Base-by-base conservation (phyloP, 2,797 vertebrate species). In the Scomberomorus guttatus region DNA sequence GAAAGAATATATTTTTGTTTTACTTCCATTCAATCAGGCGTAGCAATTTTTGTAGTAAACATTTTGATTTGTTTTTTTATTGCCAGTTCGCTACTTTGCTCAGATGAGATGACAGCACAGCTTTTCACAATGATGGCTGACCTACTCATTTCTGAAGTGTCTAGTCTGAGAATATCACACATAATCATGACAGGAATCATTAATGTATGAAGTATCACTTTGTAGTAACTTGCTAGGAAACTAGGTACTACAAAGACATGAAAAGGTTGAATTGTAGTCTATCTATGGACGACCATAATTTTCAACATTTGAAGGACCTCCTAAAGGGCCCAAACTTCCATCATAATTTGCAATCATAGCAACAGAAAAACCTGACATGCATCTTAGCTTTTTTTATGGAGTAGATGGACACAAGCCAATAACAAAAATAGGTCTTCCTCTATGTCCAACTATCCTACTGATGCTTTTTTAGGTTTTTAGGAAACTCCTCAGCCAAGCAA, bases 401-500 rank as follows among this genome's bases (percentile, higher is more conserved):
- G 50, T 10, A 61, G 60, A 77, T 75, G 3, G n/a, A 51, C 15
- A 39, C 50, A 59, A 64, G 61, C 64, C 55, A 68, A 57, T 71
- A 77, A 68, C 63, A 77, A 58, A 63, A 29, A 62, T 25, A 25
- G 10, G 9, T 20, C 61, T 63, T 70, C 55, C 18, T 84, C 52
- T 52, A n/a, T 39, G 39, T 52, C 22, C n/a, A 37, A 12, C 29
- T 73, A 25, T 61, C 56, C 67, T 64, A 61, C 69, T 77, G 66
- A 64, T 79, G 65, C 52, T 58, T 83, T 76, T 78, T 64, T 29
- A 66, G 52, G 56, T 58, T 77, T 57, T 72, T 82, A 51, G 54
- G 80, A 68, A 80, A 76, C 61, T 74, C 69, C 70, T 85, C 84
- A 78, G 68, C 79, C 71, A 79, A 84, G 82, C 65, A 52, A 76